Percentiles rank a stretch among this genome's conserved stretches.
These are phyloP conservation scores for Dolomedes plantarius DNA, from an alignment of 2,888 invertebrate species.

Conservation along the genomic window DNA sequence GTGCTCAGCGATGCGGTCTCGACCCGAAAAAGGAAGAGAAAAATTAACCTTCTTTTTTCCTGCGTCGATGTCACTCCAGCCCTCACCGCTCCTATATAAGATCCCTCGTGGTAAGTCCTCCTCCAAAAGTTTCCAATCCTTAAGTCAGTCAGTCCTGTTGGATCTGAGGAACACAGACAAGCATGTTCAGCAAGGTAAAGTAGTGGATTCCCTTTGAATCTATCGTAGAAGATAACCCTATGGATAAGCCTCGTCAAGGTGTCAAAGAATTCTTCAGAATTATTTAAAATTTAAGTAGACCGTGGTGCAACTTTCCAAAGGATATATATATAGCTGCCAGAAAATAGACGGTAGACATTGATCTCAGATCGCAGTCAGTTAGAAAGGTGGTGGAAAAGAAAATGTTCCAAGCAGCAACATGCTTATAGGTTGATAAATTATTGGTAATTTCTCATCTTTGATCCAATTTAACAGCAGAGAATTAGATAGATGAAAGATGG, in stretches of 20 bases:
- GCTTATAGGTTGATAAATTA: too few species aligned
- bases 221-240: not conserved
- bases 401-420: too few species aligned
- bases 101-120: slow-evolving; percentile 13
- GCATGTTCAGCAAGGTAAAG: slow-evolving; percentile 62
- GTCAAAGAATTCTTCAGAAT: not conserved
- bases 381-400: too few species aligned
- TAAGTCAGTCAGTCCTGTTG: slow-evolving; percentile 22
- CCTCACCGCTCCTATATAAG: slow-evolving; percentile 57
- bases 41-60: slow-evolving; percentile 71
- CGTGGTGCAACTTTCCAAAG: too few species aligned
- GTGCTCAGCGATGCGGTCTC: slow-evolving; percentile 49
- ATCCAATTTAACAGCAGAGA: too few species aligned
- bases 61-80: slow-evolving; percentile 65
- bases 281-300: not conserved
- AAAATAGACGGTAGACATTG: too few species aligned
- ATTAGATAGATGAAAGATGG: too few species aligned
- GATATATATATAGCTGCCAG: too few species aligned
- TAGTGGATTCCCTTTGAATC: slow-evolving; percentile 21
- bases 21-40: slow-evolving; percentile 67
- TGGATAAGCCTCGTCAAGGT: not conserved
- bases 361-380: too few species aligned
- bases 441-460: too few species aligned
- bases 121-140: not conserved
- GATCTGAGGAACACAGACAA: not conserved